phyloP scores from a whole-genome alignment of 2,888 invertebrate genomes.

The Lasioglossum malachurum region DNA sequence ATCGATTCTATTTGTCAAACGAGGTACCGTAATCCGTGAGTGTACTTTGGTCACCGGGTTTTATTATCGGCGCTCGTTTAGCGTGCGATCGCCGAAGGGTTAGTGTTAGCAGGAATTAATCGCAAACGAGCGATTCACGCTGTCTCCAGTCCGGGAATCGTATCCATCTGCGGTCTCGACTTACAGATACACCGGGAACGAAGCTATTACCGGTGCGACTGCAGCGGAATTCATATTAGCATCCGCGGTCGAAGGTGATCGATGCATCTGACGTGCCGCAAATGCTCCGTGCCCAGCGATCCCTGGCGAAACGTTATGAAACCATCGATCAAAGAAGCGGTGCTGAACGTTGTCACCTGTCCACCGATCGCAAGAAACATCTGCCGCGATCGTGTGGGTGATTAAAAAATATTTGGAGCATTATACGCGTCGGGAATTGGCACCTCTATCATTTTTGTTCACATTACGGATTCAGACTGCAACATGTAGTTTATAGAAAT shows the following conservation, averaged over 20 bases:
- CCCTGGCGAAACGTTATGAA: neutral
- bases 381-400: neutral
- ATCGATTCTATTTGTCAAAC: neutral
- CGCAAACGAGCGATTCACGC: constrained; percentile 31
- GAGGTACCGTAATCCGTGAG: neutral
- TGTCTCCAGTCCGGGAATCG: constrained; percentile 9
- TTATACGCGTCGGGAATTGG: neutral
- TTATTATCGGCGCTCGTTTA: neutral
- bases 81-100: neutral
- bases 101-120: neutral
- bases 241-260: constrained; percentile 33
- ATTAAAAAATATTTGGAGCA: neutral
- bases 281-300: constrained; percentile 8
- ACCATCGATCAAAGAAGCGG: constrained; percentile 6
- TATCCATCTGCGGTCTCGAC: constrained; percentile 53
- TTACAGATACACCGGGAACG: constrained; percentile 31
- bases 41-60: neutral
- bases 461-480: too few relatives aligned
- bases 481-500: neutral
- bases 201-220: constrained; percentile 41
- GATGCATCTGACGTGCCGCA: constrained; percentile 41
- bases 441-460: neutral
- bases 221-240: constrained; percentile 51
- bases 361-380: neutral
- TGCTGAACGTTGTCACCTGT: neutral